Percentiles rank a stretch among this genome's conserved stretches.
Evolutionary conservation across 2,888 invertebrate genomes (phyloP).

Genomic region (Thera obeliscata): DNA sequence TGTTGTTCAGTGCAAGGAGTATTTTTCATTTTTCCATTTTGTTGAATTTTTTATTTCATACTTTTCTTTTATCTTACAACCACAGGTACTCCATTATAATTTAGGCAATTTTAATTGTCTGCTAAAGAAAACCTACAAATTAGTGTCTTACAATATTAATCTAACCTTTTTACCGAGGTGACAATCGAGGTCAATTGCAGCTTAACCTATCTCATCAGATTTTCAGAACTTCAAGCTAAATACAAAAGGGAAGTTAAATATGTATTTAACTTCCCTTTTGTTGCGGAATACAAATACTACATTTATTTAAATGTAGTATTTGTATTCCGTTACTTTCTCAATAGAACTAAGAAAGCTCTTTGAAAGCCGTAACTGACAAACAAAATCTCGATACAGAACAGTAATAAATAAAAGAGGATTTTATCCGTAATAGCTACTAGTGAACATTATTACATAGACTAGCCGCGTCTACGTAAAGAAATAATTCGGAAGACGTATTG

Average conservation of each 20-base stretch:
- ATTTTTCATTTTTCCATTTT: neutral
- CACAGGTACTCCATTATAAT: too few species aligned
- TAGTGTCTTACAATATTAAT: too few species aligned
- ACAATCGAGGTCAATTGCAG: too few species aligned
- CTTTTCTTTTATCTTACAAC: neutral
- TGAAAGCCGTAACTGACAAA: slow-evolving; percentile 18
- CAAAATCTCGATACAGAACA: slow-evolving; percentile 17
- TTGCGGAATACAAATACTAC: neutral
- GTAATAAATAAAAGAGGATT: slow-evolving; percentile 35
- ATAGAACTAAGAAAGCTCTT: slow-evolving; percentile 8
- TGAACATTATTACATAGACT: neutral
- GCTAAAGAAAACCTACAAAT: too few species aligned
- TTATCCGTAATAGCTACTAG: slow-evolving; percentile 22
- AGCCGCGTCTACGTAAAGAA: too few species aligned
- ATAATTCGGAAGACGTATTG: too few species aligned
- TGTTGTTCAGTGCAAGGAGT: slow-evolving; percentile 16
- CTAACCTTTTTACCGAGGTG: too few species aligned
- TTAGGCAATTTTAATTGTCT: too few species aligned
- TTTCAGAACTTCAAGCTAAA: too few species aligned
- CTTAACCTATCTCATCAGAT: too few species aligned
- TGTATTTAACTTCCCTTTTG: too few species aligned
- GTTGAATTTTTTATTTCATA: neutral
- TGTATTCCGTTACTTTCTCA: slow-evolving; percentile 10
- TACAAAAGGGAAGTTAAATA: too few species aligned
- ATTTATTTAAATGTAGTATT: neutral